Conservation (phyloP, 2,113 vertebrate genomes). For the Pygoscelis adeliae region DNA sequence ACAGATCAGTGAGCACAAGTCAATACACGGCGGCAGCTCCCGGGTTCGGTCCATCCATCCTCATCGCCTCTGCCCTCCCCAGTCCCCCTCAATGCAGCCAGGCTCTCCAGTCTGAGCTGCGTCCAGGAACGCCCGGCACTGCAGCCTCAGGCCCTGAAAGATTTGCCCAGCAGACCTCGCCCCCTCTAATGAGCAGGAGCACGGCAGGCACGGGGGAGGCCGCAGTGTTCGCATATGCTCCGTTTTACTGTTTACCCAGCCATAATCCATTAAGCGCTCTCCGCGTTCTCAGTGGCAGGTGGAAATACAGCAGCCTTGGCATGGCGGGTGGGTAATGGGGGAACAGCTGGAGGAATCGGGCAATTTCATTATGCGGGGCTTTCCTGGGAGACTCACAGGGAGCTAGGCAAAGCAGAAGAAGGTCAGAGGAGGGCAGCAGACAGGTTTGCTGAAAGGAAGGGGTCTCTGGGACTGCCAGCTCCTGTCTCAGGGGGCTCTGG, state of each 20-base stretch:
- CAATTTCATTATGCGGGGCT: background rate
- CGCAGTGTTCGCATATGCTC: background rate
- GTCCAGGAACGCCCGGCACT: background rate
- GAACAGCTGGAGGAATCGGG: background rate
- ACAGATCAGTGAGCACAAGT: background rate
- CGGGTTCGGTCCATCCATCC: rapidly evolving
- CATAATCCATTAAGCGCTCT: background rate
- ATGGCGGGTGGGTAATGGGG: background rate
- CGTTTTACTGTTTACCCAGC: background rate
- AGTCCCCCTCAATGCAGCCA: background rate
- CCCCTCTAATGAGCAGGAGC: background rate
- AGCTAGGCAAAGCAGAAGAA: background rate
- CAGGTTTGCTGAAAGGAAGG: background rate
- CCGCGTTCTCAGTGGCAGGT: background rate
- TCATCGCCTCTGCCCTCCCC: background rate
- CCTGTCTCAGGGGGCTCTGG: background rate
- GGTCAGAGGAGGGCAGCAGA: background rate
- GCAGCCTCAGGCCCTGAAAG: background rate
- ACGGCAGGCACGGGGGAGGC: background rate
- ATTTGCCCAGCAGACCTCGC: background rate
- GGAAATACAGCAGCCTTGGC: background rate
- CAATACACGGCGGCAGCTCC: background rate
- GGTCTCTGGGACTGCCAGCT: background rate
- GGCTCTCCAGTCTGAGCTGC: background rate
- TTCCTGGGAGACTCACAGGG: background rate